Conservation (phyloP, 2,888 invertebrate species). For the Creontiades dilutus region DNA sequence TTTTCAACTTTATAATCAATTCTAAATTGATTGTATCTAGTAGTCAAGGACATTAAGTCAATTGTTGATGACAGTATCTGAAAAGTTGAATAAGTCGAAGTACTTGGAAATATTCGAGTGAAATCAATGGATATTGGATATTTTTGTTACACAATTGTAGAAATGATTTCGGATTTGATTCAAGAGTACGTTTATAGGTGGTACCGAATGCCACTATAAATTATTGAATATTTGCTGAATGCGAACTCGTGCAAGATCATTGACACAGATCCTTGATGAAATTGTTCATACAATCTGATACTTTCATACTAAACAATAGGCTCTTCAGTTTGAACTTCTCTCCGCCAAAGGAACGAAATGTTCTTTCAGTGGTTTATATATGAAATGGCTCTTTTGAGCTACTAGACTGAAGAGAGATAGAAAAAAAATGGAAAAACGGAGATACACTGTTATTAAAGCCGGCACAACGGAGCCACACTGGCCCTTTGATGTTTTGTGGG, state of each 20-base stretch:
- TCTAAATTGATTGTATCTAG: too few relatives aligned
- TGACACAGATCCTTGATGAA: background rate
- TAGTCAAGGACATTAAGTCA: too few relatives aligned
- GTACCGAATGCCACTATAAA: too few relatives aligned
- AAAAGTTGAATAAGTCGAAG: too few relatives aligned
- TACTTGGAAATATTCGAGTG: too few relatives aligned
- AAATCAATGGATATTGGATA: too few relatives aligned
- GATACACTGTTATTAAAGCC: constrained; percentile 51
- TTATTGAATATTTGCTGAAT: too few relatives aligned
- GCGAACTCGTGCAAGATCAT: background rate
- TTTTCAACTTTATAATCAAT: too few relatives aligned
- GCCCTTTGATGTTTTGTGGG: constrained; percentile 43
- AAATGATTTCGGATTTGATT: too few relatives aligned
- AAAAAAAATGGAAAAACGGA: background rate
- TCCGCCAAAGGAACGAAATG: constrained; percentile 16
- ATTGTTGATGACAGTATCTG: too few relatives aligned
- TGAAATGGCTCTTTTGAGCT: constrained; percentile 43
- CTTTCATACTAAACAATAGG: constrained; percentile 20
- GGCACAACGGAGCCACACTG: constrained; percentile 23
- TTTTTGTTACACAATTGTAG: too few relatives aligned
- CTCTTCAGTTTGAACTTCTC: constrained; percentile 6
- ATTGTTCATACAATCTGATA: background rate
- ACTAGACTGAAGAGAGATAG: background rate
- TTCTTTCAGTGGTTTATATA: constrained; percentile 42
- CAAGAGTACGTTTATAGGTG: too few relatives aligned